Base-by-base conservation (phyloP, 64 coral and sea anemone genomes). In the Platygyra sinensis region DNA sequence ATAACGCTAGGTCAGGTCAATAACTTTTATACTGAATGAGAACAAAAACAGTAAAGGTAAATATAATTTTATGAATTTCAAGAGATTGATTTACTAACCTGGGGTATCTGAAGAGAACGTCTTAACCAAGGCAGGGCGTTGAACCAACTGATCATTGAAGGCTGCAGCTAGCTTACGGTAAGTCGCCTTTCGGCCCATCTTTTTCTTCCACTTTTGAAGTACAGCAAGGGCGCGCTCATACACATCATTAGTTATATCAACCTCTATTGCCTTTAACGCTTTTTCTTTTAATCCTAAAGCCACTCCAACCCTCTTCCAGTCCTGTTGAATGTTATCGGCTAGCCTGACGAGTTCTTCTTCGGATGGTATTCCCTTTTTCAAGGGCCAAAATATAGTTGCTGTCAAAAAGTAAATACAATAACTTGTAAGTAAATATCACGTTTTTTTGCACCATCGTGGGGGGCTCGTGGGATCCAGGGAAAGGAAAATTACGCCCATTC, bases 131-230 rank as follows among this genome's bases (percentile, higher is more conserved):
- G 3, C 71, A 13, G 71, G 71, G 28, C 71, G 71, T 32, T 30
- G 71, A 73, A 73, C 71, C 25, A 73, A 30, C 13, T 73, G 71
- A 30, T 73, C 71, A 73, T 73, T 73, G 25, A 73, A 73, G 15
- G 71, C 71, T 15, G 27, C 71, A 31, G 71, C 71, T 73, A 73
- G 27, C 30, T 30, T 73, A 14, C 12, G 1, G 11, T 73, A 73
- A 15, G 71, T 73, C 2, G 71, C 71, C 71, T 73, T 73, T 30
- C 71, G 71, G 71, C 71, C 71, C 22, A 28, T 73, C 29, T 31
- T 29, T 31, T 73, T 73, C 71, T 73, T 73, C 71, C 71, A 73
- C n/a, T 73, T 73, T 10, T 73, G 71, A 29, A 73, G 71, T 30
- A 73, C 71, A 33, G 71, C 71, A 15, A 73, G 71, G 30, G 71